Base-by-base conservation (phyloP, 92 coral and sea anemone species). In the Metridium senile region DNA sequence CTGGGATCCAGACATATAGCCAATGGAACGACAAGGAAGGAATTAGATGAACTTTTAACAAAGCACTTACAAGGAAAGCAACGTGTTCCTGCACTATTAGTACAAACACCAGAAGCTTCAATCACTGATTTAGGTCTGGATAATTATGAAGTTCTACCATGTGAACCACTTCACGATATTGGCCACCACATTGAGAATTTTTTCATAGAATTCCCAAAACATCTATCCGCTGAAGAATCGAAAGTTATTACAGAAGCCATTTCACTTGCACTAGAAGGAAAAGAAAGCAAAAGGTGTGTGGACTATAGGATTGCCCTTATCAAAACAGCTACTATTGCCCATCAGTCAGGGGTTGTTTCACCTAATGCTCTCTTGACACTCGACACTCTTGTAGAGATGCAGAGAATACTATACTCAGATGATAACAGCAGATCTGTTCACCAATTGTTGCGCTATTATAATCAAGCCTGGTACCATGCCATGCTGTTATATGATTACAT, bases 401-500 rank as follows among this genome's bases (percentile, higher is more conserved):
- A 82, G 75, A 68, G 68, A 32, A 72, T 88, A 28, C 78, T 85
- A 54, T 84, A 79, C 69, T 34, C 59, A 62, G 61, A 74, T 26
- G 93, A 79, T 33, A 34, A 77, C 19, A 64, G 57, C 30, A 75
- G 78, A 72, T 81, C 89, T 66, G 85, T 84, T 68, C 57, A 75
- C 11, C 77, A 71, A 18, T 77, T 89, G 30, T 83, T 88, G 19
- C 83, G 93, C 23, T 76, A 72, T 53, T 80, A 84, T 73, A 84
- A 84, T 78, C 87, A 76, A 70, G 80, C 86, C 66, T 88, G 83
- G 75, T 71, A 29, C 72, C 88, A 88, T 53, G 76, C 85, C 26
- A 83, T 87, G 71, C 59, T 79, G 28, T 75, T 86, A 68, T 80
- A 52, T 22, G 1, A 73, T 25, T 39, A 19, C 32, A 58, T 73